phyloP scores from a whole-genome alignment of 2,888 invertebrate species.

The Eupeodes luniger region DNA sequence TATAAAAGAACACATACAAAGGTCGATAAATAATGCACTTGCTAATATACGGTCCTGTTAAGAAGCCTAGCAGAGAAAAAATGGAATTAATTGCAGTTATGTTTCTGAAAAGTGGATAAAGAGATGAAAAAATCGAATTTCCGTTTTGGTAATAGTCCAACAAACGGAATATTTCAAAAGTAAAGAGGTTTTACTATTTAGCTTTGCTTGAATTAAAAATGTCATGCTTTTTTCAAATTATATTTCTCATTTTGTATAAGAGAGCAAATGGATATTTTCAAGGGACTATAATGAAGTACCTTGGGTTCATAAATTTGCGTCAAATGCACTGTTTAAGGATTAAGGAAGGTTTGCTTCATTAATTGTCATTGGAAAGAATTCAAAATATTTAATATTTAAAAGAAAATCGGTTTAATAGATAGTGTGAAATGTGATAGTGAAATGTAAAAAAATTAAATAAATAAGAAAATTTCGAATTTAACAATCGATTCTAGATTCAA shows the following conservation, averaged over 20 bases:
- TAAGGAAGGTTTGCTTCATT: neutral
- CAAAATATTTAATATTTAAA: neutral
- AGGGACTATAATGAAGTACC: conserved; percentile 56
- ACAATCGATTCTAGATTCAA: no score
- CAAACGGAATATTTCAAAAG: conserved; percentile 48
- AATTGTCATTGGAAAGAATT: neutral
- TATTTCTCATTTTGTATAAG: neutral
- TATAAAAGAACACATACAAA: conserved; percentile 30
- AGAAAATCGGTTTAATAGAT: neutral
- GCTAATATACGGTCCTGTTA: conserved; percentile 59
- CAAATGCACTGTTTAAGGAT: conserved; percentile 41
- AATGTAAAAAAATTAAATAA: no score
- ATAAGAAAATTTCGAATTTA: no score
- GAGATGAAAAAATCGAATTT: conserved; percentile 57
- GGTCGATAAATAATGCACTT: conserved; percentile 73
- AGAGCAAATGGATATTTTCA: conserved; percentile 5
- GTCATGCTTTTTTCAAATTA: conserved; percentile 10
- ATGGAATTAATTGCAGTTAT: conserved; percentile 71
- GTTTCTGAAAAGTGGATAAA: conserved; percentile 57
- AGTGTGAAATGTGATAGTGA: no score
- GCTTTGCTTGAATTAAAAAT: conserved; percentile 34
- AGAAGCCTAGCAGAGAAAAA: conserved; percentile 42
- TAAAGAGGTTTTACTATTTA: conserved; percentile 1
- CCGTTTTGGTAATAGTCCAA: conserved; percentile 73
- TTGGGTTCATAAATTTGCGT: conserved; percentile 64